Conservation (phyloP, 2,888 invertebrate genomes). For the Microctonus aethiopoides region DNA sequence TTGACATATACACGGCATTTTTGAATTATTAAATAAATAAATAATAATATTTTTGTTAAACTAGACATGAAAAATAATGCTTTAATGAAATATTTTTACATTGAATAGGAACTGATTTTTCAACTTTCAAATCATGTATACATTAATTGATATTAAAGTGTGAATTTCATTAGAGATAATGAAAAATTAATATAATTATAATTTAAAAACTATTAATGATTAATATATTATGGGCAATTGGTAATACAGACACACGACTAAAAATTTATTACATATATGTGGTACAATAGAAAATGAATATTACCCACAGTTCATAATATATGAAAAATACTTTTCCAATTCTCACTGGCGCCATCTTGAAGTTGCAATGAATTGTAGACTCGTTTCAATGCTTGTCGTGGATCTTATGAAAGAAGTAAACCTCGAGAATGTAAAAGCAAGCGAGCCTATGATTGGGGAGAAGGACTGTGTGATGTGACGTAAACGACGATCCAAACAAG, state of each 20-base stretch:
- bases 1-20: no score
- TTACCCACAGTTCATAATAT: background rate
- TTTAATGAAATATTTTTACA: no score
- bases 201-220: no score
- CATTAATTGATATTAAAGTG: background rate
- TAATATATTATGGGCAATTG: background rate
- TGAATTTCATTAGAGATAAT: no score
- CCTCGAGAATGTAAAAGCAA: slow-evolving; percentile 40
- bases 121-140: no score
- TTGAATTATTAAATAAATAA: no score
- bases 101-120: no score
- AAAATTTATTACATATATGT: background rate
- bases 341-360: background rate
- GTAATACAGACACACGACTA: background rate
- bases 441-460: slow-evolving; percentile 51
- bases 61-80: no score
- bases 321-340: background rate
- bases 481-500: slow-evolving; percentile 66
- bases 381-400: slow-evolving; percentile 38
- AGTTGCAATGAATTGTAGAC: slow-evolving; percentile 31
- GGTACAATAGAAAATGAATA: background rate
- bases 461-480: slow-evolving; percentile 59
- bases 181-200: no score
- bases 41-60: no score
- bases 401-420: slow-evolving; percentile 23